Evolutionary conservation across 2,888 invertebrate genomes (phyloP), one percentile per base, ranked within the genome.

Genomic region (Syrphus vitripennis): DNA sequence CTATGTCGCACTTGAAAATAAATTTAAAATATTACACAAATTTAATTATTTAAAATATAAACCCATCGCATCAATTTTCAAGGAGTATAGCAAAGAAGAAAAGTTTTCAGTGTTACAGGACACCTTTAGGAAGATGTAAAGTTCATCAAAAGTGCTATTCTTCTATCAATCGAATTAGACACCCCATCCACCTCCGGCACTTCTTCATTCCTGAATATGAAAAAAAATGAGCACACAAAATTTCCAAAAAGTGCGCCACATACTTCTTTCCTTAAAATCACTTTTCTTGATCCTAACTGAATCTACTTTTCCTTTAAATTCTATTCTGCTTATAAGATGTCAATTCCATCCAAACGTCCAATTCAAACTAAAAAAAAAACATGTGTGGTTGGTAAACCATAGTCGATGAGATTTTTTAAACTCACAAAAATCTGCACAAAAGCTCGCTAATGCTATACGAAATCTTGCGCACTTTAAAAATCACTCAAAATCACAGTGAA

Each of bases 351-450:
- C n/a, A 10, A 40, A n/a, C 1, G 26, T 42, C 19, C 42, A 63
- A 63, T 21, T 19, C 10, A 7, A 63, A 63, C 63, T 42, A 16
- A 50, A 50, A 2, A 2, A 16, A 50, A 50, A 2, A 2, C 3
- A 21, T 14, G 10, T 9, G 10, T 24, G 0, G 1, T 14, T 26
- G 3, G 2, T 12, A 14, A 50, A 50, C 14, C 26, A 26, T 14
- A 14, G 14, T 24, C 14, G 3, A 14, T 3, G 9, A 7, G 0
- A 26, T 1, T 59, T 16, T 45, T 10, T 19, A 19, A 65, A 31
- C 45, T 82, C 63, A 24, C 63, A 57, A 65, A 81, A 63, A 37
- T 86, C 86, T 86, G 86, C 82, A 86, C 86, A 86, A 86, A 84
- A 86, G 72, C 71, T 72, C 50, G 12, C 10, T 3, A 3, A 16